Percentiles rank a stretch among this genome's conserved stretches.
Conservation (phyloP, 2,888 invertebrate species). For the Gandaritis pyraliata region DNA sequence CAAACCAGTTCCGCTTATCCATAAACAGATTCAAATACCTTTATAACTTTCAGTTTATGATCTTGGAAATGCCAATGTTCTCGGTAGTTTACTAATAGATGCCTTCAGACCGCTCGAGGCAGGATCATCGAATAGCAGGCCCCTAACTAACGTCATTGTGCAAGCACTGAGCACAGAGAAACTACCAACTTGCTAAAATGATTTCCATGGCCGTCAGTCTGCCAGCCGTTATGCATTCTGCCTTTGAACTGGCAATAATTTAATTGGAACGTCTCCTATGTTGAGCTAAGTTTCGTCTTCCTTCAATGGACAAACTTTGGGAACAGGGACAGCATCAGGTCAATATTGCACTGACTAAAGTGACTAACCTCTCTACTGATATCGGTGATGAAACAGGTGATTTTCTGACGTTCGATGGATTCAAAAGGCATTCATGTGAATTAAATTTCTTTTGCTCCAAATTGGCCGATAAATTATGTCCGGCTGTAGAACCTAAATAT, state of each 20-base stretch:
- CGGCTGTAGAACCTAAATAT: too few relatives aligned
- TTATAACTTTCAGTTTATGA: not conserved
- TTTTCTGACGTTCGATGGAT: too few relatives aligned
- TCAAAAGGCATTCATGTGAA: too few relatives aligned
- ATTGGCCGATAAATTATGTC: not conserved
- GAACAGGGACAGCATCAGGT: constrained; percentile 21
- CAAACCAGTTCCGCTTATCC: too few relatives aligned
- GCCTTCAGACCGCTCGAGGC: constrained; percentile 4
- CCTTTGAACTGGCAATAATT: constrained; percentile 79
- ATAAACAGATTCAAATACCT: too few relatives aligned
- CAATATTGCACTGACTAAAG: not conserved
- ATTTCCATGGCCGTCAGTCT: constrained; percentile 64
- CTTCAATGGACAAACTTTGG: constrained; percentile 66
- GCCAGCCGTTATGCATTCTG: constrained; percentile 68
- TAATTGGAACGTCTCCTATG: constrained; percentile 70
- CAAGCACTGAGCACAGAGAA: constrained; percentile 30
- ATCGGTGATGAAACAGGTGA: not conserved
- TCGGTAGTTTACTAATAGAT: not conserved
- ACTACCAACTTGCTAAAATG: constrained; percentile 58
- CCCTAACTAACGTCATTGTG: constrained; percentile 48
- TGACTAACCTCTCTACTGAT: not conserved
- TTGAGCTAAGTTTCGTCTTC: constrained; percentile 58
- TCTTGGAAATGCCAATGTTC: not conserved
- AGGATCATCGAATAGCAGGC: constrained; percentile 9
- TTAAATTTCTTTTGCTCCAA: too few relatives aligned